These are phyloP conservation scores for Cromileptes altivelis DNA, from an alignment of 2,113 vertebrate species.

Conservation along the genomic window DNA sequence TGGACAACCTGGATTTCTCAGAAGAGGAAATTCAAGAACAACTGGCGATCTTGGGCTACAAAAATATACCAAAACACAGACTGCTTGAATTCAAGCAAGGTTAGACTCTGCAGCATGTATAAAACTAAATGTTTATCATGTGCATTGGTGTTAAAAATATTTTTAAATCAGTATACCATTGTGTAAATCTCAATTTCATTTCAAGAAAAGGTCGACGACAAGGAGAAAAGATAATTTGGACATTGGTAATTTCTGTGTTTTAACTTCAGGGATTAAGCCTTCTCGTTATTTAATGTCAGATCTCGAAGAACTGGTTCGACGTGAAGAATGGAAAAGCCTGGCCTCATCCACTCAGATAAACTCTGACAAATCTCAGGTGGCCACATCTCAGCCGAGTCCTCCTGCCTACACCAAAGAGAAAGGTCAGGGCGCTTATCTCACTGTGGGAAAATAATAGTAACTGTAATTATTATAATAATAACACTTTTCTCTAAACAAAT, in stretches of 20 bases:
- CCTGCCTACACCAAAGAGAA: constrained; percentile 80
- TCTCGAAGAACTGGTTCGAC: constrained; percentile 79
- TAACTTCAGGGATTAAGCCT: not conserved
- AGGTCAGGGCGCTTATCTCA: constrained; percentile 48
- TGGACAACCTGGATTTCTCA: constrained; percentile 83
- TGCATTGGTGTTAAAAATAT: not conserved
- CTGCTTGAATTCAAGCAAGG: constrained; percentile 84
- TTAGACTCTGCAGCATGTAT: constrained; percentile 22
- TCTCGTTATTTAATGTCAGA: constrained; percentile 62
- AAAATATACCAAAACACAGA: constrained; percentile 79
- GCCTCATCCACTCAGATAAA: constrained; percentile 44
- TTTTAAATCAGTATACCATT: not conserved
- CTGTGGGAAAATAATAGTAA: not conserved
- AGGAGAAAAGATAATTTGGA: not conserved
- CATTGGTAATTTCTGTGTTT: not conserved
- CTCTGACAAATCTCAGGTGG: constrained; percentile 16
- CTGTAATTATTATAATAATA: not conserved
- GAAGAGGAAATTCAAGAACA: constrained; percentile 84
- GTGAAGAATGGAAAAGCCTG: constrained; percentile 67
- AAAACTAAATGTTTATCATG: not conserved
- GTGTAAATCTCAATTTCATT: not conserved
- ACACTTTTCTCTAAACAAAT: not conserved
- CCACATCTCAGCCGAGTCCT: constrained; percentile 57
- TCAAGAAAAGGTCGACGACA: not conserved
- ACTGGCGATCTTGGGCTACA: constrained; percentile 80